These are phyloP conservation scores for Ctenodactylus gundi DNA, from an alignment of 2,113 vertebrate species.

Conservation along the genomic window DNA sequence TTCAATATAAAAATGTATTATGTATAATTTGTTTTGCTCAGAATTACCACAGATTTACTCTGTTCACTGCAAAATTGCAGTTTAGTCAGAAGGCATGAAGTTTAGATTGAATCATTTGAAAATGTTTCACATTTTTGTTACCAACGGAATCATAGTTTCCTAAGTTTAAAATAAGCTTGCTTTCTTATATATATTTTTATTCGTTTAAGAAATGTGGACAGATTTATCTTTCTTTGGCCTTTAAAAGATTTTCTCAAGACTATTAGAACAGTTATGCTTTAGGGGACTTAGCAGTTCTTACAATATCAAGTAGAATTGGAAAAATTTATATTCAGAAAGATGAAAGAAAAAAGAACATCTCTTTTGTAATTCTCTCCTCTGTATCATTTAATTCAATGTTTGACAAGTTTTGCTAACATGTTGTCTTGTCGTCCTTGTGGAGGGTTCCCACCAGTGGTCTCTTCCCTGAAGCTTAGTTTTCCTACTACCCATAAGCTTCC, in stretches of 20 bases:
- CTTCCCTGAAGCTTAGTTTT: neutral
- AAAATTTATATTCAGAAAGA: neutral
- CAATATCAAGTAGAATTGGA: neutral
- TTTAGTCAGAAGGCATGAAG: neutral
- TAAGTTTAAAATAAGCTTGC: neutral
- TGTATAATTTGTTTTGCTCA: neutral
- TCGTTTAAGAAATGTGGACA: neutral
- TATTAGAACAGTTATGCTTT: neutral
- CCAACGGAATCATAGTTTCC: neutral
- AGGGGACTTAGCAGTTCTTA: neutral
- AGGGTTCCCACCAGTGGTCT: neutral
- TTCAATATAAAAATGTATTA: neutral
- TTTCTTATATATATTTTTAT: neutral
- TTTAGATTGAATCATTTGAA: constrained; percentile 2
- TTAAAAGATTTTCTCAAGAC: neutral
- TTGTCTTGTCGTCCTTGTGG: no score
- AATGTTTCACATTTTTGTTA: neutral
- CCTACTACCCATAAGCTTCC: neutral
- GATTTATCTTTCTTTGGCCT: neutral
- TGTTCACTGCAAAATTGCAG: neutral
- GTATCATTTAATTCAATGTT: neutral
- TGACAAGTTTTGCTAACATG: neutral
- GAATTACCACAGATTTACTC: neutral
- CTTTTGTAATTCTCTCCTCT: neutral
- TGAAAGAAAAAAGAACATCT: neutral